A percentile compares a stretch with the other conserved stretches of the same genome.
Conservation (phyloP, 2,797 vertebrate genomes). For the Rhynchotus rufescens region DNA sequence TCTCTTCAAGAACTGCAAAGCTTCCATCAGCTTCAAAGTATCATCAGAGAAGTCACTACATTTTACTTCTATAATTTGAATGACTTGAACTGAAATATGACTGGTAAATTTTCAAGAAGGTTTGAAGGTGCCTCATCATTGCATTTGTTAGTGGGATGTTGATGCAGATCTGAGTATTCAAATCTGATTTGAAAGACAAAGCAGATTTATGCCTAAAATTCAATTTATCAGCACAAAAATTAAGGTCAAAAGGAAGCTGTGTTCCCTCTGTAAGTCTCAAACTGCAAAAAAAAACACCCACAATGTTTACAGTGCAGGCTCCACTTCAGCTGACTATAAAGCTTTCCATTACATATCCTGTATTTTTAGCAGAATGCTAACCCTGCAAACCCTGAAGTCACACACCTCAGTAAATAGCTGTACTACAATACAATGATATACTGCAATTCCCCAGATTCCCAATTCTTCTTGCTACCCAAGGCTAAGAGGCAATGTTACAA, state of each 20-base stretch:
- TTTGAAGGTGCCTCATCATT: neutral
- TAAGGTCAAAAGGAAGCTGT: neutral
- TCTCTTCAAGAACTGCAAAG: neutral
- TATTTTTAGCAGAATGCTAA: neutral
- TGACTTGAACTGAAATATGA: neutral
- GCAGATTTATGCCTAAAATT: neutral
- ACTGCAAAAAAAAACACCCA: neutral
- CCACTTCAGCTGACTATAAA: neutral
- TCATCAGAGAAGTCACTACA: neutral
- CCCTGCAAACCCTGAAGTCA: neutral
- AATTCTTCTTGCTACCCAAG: slow-evolving; percentile 7
- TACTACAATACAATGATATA: neutral
- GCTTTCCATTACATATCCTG: neutral
- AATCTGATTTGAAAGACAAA: slow-evolving; percentile 20
- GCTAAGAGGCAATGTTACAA: slow-evolving; percentile 11
- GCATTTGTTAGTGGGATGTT: neutral
- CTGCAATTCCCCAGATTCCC: neutral
- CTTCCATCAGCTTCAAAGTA: neutral
- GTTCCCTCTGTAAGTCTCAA: neutral
- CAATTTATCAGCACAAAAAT: neutral
- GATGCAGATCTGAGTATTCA: slow-evolving; percentile 1
- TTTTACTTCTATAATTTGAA: neutral
- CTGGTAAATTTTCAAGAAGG: neutral
- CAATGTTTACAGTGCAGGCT: neutral
- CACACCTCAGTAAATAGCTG: neutral